A percentile compares a stretch with the other conserved stretches of the same genome.
Evolutionary conservation across 2,113 vertebrate genomes (phyloP).

Genomic region (Apodemus speciosus): DNA sequence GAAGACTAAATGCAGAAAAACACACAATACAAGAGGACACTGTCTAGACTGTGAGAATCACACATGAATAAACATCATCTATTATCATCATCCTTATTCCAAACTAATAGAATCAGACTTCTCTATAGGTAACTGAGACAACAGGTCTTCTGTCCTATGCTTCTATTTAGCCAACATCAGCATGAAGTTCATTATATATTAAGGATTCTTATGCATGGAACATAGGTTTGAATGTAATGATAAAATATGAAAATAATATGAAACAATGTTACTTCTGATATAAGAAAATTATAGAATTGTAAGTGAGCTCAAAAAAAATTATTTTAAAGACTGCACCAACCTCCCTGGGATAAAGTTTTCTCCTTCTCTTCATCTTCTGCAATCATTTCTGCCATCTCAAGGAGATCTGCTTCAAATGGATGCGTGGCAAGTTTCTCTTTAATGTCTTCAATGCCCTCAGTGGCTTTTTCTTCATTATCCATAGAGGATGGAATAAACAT

Average conservation of each 20-base stretch:
- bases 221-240: neutral
- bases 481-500: slow-evolving; percentile 92
- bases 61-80: neutral
- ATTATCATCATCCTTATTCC: neutral
- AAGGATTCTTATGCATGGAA: slow-evolving; percentile 11
- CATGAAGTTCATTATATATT: neutral
- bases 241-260: slow-evolving; percentile 16
- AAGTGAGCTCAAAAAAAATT: neutral
- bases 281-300: neutral
- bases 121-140: neutral
- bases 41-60: neutral
- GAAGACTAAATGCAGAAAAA: neutral
- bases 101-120: slow-evolving; percentile 24
- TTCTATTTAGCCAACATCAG: slow-evolving; percentile 11
- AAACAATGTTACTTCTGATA: slow-evolving; percentile 40
- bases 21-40: neutral
- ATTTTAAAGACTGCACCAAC: slow-evolving; percentile 82
- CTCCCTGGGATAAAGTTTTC: slow-evolving; percentile 88
- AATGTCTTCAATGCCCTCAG: slow-evolving; percentile 92
- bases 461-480: slow-evolving; percentile 89
- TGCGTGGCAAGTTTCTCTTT: slow-evolving; percentile 93
- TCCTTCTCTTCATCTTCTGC: slow-evolving; percentile 92
- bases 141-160: slow-evolving; percentile 20
- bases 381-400: slow-evolving; percentile 99
- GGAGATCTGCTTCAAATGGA: slow-evolving; percentile 94